Conservation (phyloP, 2,113 vertebrate genomes). For the Gorsachius goisagi region DNA sequence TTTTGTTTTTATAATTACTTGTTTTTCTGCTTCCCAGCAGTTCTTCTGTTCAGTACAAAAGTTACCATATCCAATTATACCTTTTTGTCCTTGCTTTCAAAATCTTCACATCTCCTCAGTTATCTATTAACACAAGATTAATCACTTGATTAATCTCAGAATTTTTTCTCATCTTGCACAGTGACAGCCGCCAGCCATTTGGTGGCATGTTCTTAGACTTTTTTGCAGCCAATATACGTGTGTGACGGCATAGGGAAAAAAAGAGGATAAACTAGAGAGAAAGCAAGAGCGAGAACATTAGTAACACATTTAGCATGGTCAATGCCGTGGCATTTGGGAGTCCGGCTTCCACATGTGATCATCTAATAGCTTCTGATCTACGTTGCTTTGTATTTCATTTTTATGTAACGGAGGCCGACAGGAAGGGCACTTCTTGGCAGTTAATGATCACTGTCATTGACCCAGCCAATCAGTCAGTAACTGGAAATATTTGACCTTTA, state of each 20-base stretch:
- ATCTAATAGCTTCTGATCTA: neutral
- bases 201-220: neutral
- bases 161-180: neutral
- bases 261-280: neutral
- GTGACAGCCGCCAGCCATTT: neutral
- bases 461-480: slow-evolving; percentile 29
- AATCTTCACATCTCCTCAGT: neutral
- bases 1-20: slow-evolving; percentile 54
- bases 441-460: slow-evolving; percentile 50
- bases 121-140: slow-evolving; percentile 39
- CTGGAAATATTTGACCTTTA: slow-evolving; percentile 62
- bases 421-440: slow-evolving; percentile 43
- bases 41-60: neutral
- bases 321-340: neutral
- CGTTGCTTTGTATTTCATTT: neutral
- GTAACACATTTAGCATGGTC: neutral
- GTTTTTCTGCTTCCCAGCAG: slow-evolving; percentile 19
- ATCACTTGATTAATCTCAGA: neutral
- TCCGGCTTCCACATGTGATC: neutral
- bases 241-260: neutral
- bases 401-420: slow-evolving; percentile 37
- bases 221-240: neutral
- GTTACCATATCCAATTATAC: slow-evolving; percentile 7
- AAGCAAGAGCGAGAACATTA: neutral
- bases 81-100: slow-evolving; percentile 33